Evolutionary conservation across 2,888 invertebrate species (phyloP).

Genomic region (Nomada lathburiana): DNA sequence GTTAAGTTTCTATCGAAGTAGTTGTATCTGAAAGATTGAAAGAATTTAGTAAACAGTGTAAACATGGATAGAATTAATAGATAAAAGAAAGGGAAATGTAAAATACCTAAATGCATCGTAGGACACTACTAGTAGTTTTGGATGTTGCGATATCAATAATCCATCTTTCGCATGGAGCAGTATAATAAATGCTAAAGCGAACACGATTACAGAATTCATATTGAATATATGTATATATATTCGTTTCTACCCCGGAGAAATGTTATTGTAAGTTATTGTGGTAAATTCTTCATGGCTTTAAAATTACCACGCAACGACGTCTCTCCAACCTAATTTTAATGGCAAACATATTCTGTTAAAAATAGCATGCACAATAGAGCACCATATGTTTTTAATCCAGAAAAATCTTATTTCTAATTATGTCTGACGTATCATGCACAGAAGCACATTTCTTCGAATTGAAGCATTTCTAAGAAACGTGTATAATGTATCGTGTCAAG

Average conservation of each 20-base stretch:
- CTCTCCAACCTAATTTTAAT: constrained; percentile 9
- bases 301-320: neutral
- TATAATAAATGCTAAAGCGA: constrained; percentile 50
- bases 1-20: constrained; percentile 87
- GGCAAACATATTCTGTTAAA: constrained; percentile 2
- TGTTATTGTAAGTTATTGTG: neutral
- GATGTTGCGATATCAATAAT: constrained; percentile 81
- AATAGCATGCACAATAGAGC: neutral
- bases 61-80: neutral
- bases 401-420: neutral
- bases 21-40: constrained; percentile 85
- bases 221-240: constrained; percentile 11
- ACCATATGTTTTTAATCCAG: neutral
- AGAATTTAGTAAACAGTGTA: neutral
- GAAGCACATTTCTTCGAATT: neutral
- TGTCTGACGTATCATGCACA: neutral
- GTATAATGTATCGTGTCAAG: neutral
- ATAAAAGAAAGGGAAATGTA: neutral
- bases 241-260: neutral
- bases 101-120: constrained; percentile 88
- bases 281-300: constrained; percentile 24
- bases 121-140: constrained; percentile 87
- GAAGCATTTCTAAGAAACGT: neutral
- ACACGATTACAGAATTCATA: constrained; percentile 47
- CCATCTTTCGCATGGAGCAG: constrained; percentile 65